These are phyloP conservation scores for Neofelis nebulosa DNA, from an alignment of 2,113 vertebrate genomes.

Conservation along the genomic window DNA sequence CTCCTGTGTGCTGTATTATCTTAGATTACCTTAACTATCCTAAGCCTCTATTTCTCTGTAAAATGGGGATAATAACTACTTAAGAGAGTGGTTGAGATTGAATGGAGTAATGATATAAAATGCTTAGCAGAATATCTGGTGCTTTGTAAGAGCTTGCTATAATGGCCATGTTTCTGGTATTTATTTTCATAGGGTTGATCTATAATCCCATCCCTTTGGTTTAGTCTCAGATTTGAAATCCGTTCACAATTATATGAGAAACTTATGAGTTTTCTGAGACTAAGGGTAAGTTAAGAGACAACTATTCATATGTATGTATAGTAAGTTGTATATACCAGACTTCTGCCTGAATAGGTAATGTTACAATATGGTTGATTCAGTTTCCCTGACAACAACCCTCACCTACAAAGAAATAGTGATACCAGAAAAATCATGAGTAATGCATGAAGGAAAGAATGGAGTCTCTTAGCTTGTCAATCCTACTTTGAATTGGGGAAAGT, in stretches of 20 bases:
- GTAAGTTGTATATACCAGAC: background rate
- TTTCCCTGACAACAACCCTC: background rate
- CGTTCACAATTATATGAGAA: constrained; percentile 16
- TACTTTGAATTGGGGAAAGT: constrained; percentile 5
- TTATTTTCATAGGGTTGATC: background rate
- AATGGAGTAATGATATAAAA: background rate
- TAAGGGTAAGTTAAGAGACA: background rate
- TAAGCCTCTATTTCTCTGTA: background rate
- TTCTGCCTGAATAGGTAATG: background rate
- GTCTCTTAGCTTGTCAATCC: background rate
- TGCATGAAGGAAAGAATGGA: background rate
- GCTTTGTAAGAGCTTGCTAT: background rate
- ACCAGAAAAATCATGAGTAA: background rate
- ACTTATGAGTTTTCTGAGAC: background rate
- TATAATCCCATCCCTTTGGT: background rate
- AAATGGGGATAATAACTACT: background rate
- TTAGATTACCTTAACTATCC: background rate
- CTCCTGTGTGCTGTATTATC: background rate
- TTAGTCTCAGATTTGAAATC: constrained; percentile 32
- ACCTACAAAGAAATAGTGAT: background rate
- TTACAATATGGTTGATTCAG: background rate
- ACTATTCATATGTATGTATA: background rate
- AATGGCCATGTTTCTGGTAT: background rate
- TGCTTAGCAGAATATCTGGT: background rate
- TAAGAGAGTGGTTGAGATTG: background rate